Conservation (phyloP, 2,888 invertebrate genomes). For the Alloplasta piceator region DNA sequence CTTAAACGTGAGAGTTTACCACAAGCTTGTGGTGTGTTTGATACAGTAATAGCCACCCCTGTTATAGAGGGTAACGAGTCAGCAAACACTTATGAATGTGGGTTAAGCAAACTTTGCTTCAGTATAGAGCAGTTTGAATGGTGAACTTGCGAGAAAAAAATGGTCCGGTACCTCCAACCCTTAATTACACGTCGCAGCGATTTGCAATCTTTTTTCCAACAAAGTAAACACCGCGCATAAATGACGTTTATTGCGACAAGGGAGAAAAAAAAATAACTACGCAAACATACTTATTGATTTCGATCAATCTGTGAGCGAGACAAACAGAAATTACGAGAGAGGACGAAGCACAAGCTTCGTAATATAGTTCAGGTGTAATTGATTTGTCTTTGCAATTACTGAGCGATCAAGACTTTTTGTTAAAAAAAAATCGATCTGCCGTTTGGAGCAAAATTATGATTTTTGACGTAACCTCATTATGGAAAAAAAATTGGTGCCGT, state of each 20-base stretch:
- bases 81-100: slow-evolving; percentile 71
- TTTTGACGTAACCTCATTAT: no score
- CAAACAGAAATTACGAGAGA: slow-evolving; percentile 46
- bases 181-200: slow-evolving; percentile 48
- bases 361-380: no score
- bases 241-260: neutral
- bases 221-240: slow-evolving; percentile 34
- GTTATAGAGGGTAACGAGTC: slow-evolving; percentile 63
- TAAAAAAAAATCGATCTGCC: no score
- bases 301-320: slow-evolving; percentile 51
- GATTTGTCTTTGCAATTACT: no score
- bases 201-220: slow-evolving; percentile 54
- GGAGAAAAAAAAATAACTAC: slow-evolving; percentile 13
- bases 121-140: neutral
- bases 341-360: no score
- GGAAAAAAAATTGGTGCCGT: no score
- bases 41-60: slow-evolving; percentile 5
- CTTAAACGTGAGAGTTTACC: slow-evolving; percentile 10
- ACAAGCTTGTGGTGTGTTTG: slow-evolving; percentile 5
- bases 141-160: no score
- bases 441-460: no score
- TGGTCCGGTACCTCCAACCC: slow-evolving; percentile 22
- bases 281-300: slow-evolving; percentile 25
- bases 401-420: no score
- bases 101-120: slow-evolving; percentile 72